Percentiles rank a stretch among this genome's conserved stretches.
phyloP scores from a whole-genome alignment of 2,888 invertebrate genomes.

The Tenthredo distinguenda region DNA sequence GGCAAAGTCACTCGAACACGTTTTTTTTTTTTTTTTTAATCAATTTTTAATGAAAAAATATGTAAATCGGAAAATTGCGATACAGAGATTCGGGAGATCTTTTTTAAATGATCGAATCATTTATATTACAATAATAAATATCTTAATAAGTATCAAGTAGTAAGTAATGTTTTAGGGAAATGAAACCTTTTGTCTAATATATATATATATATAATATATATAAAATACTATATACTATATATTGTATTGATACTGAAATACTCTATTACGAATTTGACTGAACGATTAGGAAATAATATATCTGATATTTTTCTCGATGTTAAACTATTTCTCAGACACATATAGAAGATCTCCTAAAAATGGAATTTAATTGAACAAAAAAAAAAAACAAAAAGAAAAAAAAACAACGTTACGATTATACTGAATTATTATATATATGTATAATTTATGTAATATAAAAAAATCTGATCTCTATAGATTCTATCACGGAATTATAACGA shows the following conservation, averaged over 20 bases:
- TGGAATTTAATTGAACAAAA: not conserved
- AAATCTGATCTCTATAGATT: slow-evolving; percentile 10
- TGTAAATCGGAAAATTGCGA: not conserved
- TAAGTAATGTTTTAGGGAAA: slow-evolving; percentile 68
- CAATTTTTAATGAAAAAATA: not conserved
- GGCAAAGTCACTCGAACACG: not conserved
- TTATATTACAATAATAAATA: not conserved
- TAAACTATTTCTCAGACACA: slow-evolving; percentile 74
- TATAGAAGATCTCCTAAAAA: slow-evolving; percentile 54
- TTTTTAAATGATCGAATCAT: slow-evolving; percentile 3
- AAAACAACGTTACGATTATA: not conserved
- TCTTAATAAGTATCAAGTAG: slow-evolving; percentile 21
- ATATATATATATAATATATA: not conserved
- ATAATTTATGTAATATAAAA: slow-evolving; percentile 9
- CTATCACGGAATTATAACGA: not conserved
- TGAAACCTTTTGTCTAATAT: slow-evolving; percentile 65
- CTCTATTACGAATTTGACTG: slow-evolving; percentile 71
- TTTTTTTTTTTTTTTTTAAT: not conserved
- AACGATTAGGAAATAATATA: slow-evolving; percentile 70
- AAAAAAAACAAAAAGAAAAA: not conserved
- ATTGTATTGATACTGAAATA: slow-evolving; percentile 64
- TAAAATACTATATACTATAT: not conserved
- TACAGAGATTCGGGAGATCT: not conserved
- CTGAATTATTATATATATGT: slow-evolving; percentile 11
- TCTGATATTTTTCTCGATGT: slow-evolving; percentile 76